Conservation (phyloP, 2,113 vertebrate genomes). For the Poeciliopsis retropinna region DNA sequence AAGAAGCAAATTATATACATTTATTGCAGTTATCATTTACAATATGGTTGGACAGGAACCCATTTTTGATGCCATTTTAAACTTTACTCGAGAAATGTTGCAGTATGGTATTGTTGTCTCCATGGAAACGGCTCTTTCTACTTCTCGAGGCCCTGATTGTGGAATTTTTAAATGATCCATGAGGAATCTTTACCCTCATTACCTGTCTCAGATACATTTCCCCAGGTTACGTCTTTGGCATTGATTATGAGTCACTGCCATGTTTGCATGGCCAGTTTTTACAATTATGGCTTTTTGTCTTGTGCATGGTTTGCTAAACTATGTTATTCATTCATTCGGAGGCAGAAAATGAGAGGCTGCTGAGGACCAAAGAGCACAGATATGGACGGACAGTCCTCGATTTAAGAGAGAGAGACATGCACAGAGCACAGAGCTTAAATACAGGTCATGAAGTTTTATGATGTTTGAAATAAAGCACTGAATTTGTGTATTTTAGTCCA, state of each 20-base stretch:
- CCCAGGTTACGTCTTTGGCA: neutral
- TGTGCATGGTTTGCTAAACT: neutral
- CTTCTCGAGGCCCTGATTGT: too few relatives aligned
- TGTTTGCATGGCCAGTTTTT: neutral
- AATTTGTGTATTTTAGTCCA: too few relatives aligned
- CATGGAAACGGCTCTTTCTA: neutral
- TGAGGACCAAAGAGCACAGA: neutral
- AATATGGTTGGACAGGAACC: too few relatives aligned
- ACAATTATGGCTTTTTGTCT: neutral
- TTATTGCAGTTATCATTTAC: neutral
- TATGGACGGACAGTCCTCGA: neutral
- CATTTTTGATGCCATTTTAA: too few relatives aligned
- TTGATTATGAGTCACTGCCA: neutral
- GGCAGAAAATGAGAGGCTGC: neutral
- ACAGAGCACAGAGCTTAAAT: too few relatives aligned
- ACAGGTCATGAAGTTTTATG: too few relatives aligned
- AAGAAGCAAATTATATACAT: neutral
- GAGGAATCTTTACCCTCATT: neutral
- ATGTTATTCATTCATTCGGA: neutral
- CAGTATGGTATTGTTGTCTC: neutral
- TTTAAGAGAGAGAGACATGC: neutral
- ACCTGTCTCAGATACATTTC: too few relatives aligned
- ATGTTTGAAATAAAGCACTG: too few relatives aligned
- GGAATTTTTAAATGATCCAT: neutral
- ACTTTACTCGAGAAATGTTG: too few relatives aligned